phyloP scores from a whole-genome alignment of 1,140 invertebrate genomes.

The Caerostris darwini region DNA sequence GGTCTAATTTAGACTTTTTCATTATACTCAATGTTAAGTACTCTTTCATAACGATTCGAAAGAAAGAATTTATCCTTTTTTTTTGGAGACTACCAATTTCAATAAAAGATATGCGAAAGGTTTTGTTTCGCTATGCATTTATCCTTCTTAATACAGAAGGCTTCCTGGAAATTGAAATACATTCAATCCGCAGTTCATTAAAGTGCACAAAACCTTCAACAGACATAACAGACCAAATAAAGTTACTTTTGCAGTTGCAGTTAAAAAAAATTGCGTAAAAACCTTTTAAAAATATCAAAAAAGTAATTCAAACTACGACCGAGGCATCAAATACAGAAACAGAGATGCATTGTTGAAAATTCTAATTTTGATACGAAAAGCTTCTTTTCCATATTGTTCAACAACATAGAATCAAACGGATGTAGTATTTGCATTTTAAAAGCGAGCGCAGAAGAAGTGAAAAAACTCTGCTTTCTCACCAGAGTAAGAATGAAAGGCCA shows the following conservation, averaged over 20 bases:
- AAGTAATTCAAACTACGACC: neutral
- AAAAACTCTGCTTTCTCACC: neutral
- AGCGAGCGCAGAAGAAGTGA: too few relatives aligned
- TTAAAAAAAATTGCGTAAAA: neutral
- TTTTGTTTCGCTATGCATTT: neutral
- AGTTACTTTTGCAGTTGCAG: neutral
- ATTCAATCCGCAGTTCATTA: neutral
- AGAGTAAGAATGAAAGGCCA: neutral
- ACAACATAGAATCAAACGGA: neutral
- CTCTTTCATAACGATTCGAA: too few relatives aligned
- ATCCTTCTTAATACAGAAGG: neutral
- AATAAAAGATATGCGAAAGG: neutral
- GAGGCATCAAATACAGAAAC: neutral
- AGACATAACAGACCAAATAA: neutral
- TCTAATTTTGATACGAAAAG: neutral
- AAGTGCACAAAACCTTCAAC: neutral
- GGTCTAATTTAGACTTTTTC: too few relatives aligned
- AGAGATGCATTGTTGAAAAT: neutral
- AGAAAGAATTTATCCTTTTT: too few relatives aligned
- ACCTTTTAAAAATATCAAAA: neutral
- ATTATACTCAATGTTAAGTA: too few relatives aligned
- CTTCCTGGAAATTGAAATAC: neutral
- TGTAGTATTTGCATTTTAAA: neutral
- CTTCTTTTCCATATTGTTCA: neutral
- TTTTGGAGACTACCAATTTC: too few relatives aligned